phyloP scores from a whole-genome alignment of 2,797 vertebrate genomes.

The Enteromius paludinosus region DNA sequence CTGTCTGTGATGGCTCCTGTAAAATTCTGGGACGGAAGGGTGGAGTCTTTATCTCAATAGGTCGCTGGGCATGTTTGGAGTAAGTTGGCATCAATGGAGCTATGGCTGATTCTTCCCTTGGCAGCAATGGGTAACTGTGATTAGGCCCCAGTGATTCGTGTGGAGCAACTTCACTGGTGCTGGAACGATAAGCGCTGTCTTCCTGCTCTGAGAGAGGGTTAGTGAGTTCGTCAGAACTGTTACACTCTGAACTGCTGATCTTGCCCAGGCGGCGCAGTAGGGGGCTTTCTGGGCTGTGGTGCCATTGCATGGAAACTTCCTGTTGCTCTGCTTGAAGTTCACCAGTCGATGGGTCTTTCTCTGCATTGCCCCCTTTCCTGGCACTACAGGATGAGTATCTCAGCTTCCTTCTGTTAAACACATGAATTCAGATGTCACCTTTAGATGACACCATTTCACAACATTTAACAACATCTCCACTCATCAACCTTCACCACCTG shows the following conservation, averaged over 20 bases:
- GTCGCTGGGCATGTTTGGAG: constrained; percentile 75
- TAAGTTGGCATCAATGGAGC: constrained; percentile 77
- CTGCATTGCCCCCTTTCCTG: constrained; percentile 69
- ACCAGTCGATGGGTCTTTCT: constrained; percentile 67
- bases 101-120: constrained; percentile 65
- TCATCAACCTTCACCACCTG: background rate
- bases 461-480: background rate
- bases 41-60: constrained; percentile 67
- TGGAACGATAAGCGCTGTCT: constrained; percentile 76
- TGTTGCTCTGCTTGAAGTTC: constrained; percentile 69
- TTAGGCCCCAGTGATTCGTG: constrained; percentile 65
- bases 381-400: constrained; percentile 70
- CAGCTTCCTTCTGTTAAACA: constrained; percentile 73
- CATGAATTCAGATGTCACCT: background rate
- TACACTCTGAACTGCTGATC: constrained; percentile 84
- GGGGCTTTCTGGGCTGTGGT: constrained; percentile 67
- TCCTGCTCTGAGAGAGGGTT: constrained; percentile 77
- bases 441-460: background rate
- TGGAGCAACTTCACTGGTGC: constrained; percentile 71
- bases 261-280: constrained; percentile 72
- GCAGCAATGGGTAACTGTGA: constrained; percentile 49
- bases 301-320: constrained; percentile 68
- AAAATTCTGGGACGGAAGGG: constrained; percentile 71
- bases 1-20: constrained; percentile 73
- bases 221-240: constrained; percentile 82